Evolutionary conservation across 2,797 vertebrate species (phyloP), one percentile per base, ranked within the genome.

Genomic region (Sebastes hubbsi): DNA sequence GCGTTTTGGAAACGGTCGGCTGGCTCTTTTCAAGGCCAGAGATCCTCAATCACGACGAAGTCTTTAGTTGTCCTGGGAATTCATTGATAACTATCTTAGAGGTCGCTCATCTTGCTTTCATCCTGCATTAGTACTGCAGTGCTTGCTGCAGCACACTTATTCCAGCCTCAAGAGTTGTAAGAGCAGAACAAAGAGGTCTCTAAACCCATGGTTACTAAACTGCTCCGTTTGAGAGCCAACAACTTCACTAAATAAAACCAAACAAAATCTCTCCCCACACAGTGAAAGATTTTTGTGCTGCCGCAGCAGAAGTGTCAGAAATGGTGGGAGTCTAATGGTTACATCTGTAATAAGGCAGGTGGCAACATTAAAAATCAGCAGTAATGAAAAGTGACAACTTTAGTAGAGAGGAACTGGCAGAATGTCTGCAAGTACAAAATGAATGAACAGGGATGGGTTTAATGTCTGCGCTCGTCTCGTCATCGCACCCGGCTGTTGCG

Each of bases 71-170:
- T 82, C 84, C 75, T 66, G 87, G 72, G 87, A 91, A 87, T 89
- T 78, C 61, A 81, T 61, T 77, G 89, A 87, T 91, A 87, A 83
- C 82, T 78, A 88, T 88, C 75, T 87, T 69, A 82, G 87, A 91
- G 88, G 86, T 90, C 38, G 75, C 90, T 91, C 89, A 78, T 92
- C 81, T 80, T 77, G 88, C 85, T 90, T 88, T 83, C 84, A 88
- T 90, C 87, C 87, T 88, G 87, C 88, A 87, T 92, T 91, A 80
- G 72, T 54, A 71, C 92, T 90, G 93, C 91, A 91, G 91, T 88
- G 79, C 74, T 80, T 30, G 84, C 87, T 82, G 91, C 89, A 89
- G 85, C 80, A 79, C 64, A 77, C 78, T 70, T 73, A 20, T 54
- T 63, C 54, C 20, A 12, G 30, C 54, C 73, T 67, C 62, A 27